phyloP scores from a whole-genome alignment of 1,140 invertebrate genomes.

The Drosophila willistoni region DNA sequence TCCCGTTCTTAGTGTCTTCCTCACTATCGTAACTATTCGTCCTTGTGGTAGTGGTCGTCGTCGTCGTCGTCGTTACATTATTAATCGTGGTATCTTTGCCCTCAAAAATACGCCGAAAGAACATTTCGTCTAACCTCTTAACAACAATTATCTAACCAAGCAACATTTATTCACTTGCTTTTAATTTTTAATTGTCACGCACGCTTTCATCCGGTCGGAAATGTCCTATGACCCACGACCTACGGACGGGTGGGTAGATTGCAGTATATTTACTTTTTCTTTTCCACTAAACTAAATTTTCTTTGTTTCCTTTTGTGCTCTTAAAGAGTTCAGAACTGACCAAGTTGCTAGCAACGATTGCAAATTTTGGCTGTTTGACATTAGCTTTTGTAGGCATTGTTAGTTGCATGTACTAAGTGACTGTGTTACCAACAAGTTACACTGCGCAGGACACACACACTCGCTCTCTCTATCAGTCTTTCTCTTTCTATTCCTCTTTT shows the following conservation, averaged over 20 bases:
- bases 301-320: neutral
- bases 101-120: constrained; percentile 74
- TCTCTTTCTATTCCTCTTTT: neutral
- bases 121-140: constrained; percentile 46
- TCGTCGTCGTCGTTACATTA: constrained; percentile 25
- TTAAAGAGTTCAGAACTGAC: constrained; percentile 36
- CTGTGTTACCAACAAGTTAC: neutral
- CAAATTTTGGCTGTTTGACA: constrained; percentile 15
- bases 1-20: constrained; percentile 3
- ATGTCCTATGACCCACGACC: constrained; percentile 10
- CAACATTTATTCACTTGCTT: constrained; percentile 45
- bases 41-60: constrained; percentile 9
- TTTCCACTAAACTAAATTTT: constrained; percentile 6
- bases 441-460: constrained; percentile 55
- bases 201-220: constrained; percentile 62
- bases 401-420: neutral
- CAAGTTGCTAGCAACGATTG: constrained; percentile 66
- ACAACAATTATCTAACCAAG: constrained; percentile 50
- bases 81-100: constrained; percentile 51
- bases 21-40: constrained; percentile 11
- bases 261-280: neutral
- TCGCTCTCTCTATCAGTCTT: neutral
- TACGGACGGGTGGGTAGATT: neutral
- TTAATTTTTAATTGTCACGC: constrained; percentile 69
- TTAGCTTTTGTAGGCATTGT: constrained; percentile 53